A percentile compares a stretch with the other conserved stretches of the same genome.
phyloP scores from a whole-genome alignment of 2,113 vertebrate genomes.

The Urocynchramus pylzowi region DNA sequence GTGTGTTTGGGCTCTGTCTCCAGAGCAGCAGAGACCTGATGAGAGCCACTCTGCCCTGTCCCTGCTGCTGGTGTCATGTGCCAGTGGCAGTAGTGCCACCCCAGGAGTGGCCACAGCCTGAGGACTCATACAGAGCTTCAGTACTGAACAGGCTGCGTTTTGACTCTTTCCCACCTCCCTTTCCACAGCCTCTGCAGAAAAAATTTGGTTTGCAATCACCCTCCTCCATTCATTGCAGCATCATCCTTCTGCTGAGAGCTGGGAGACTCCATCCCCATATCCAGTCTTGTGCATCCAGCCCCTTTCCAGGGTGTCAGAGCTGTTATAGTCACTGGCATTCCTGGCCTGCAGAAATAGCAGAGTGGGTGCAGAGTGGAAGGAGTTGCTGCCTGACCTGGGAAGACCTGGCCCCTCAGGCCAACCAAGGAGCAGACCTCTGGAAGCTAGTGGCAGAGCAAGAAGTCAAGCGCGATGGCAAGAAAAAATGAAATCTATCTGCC shows the following conservation, averaged over 20 bases:
- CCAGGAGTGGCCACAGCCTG: background rate
- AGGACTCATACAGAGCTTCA: background rate
- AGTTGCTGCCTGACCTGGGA: background rate
- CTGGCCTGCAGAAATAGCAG: background rate
- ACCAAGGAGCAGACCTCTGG: background rate
- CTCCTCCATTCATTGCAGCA: background rate
- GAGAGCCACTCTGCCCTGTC: rapidly evolving
- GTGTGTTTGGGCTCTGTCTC: background rate
- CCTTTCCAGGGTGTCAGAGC: background rate
- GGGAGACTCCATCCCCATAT: background rate
- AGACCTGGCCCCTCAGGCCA: background rate
- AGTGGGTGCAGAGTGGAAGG: background rate
- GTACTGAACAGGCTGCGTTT: background rate
- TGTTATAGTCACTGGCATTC: background rate
- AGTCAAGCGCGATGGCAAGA: background rate
- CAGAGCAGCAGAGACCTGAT: rapidly evolving
- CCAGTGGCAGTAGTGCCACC: background rate
- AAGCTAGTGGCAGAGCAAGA: background rate
- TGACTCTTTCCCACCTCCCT: background rate
- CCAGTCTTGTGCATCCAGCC: background rate
- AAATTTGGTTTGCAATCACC: background rate
- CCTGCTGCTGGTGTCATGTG: rapidly evolving
- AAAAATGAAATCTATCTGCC: conserved; percentile 13
- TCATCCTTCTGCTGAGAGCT: background rate
- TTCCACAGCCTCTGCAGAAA: background rate